Evolutionary conservation across 1,140 invertebrate species (phyloP), one percentile per base, ranked within the genome.

Genomic region (Holotrichia oblita): DNA sequence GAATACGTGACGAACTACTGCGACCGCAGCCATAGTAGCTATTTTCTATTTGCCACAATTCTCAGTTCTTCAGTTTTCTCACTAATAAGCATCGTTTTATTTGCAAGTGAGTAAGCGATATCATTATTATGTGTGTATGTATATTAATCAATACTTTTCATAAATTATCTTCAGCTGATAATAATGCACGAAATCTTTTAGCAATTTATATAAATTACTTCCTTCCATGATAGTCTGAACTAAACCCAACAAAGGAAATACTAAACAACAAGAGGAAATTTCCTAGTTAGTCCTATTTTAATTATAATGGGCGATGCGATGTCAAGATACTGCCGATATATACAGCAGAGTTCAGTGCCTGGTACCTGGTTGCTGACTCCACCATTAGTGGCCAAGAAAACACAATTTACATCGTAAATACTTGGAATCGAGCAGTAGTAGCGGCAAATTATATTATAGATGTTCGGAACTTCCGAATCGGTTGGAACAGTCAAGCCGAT

Each of bases 301-400:
- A 55, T 55, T 55, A 55, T 55, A 55, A 17, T 55, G 6, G 2
- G 48, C 48, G 48, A 55, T 55, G 17, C 48, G 48, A 17, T 17
- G 48, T n/a, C 48, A 17, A 55, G 48, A 55, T 55, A 55, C 17
- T 55, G 48, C 17, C 48, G 48, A 55, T 55, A 55, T 55, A 55
- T 55, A 34, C 48, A 55, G n/a, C 14, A 48, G 44, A 48, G 44
- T 48, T 48, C 44, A 55, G 48, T 55, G 48, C 48, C 48, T 55
- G 48, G 48, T 55, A 55, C 48, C 48, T 55, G 48, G 48, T 55
- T 17, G 48, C 48, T 55, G 48, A 14, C 14, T 14, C 48, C 48
- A 17, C n/a, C 48, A 2, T 17, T 17, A 17, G n/a, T 14, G 48
- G 6, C 48, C 48, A 55, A 55, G 48, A 55, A 14, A 17, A 55